These are phyloP conservation scores for Naja naja DNA, from an alignment of 2,113 vertebrate genomes.

Conservation along the genomic window DNA sequence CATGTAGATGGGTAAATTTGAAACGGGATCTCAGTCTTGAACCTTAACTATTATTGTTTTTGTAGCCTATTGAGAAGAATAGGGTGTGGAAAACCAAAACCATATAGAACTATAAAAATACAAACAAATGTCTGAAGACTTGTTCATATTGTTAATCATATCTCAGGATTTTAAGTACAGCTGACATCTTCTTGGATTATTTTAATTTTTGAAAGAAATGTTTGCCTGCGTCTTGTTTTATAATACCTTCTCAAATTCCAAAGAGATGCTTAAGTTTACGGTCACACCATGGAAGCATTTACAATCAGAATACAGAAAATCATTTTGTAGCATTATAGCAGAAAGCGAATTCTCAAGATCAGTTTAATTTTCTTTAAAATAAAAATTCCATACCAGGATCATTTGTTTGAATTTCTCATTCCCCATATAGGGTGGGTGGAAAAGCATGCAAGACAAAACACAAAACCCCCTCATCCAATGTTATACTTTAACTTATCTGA, in stretches of 20 bases:
- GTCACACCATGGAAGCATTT: neutral
- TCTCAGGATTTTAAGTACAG: neutral
- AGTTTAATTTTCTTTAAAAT: neutral
- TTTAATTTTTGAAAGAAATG: neutral
- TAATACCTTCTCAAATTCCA: neutral
- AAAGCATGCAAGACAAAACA: constrained; percentile 54
- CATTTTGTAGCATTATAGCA: constrained; percentile 10
- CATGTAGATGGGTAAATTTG: neutral
- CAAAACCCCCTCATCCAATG: constrained; percentile 9
- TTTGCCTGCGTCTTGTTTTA: neutral
- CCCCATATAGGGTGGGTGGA: constrained; percentile 43
- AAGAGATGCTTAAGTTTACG: neutral
- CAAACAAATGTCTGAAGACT: neutral
- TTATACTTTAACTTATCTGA: constrained; percentile 6
- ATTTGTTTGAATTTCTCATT: constrained; percentile 67
- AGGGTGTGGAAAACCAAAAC: neutral
- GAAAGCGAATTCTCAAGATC: neutral
- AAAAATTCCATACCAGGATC: constrained; percentile 40
- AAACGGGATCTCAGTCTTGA: neutral
- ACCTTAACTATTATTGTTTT: neutral
- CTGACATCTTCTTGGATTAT: neutral
- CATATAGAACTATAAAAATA: neutral
- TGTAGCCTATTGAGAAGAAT: neutral
- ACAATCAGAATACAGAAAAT: neutral
- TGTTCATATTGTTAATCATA: neutral